Percentiles rank a stretch among this genome's conserved stretches.
phyloP scores from a whole-genome alignment of 2,888 invertebrate genomes.

The Ichneumoninae sp. region DNA sequence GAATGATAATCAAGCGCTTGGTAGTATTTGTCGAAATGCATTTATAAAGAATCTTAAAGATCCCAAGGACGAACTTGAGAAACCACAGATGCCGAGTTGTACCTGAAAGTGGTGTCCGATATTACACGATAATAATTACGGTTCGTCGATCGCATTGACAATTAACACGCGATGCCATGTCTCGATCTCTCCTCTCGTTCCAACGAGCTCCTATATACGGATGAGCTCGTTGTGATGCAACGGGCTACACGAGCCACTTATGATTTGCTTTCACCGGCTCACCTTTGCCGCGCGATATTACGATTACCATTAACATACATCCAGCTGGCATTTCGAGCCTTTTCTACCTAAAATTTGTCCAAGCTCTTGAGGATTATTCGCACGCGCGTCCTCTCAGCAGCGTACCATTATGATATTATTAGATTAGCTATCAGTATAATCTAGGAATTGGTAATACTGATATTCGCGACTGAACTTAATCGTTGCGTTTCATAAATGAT shows the following conservation, averaged over 20 bases:
- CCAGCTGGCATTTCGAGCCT: constrained; percentile 74
- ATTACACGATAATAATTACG: constrained; percentile 21
- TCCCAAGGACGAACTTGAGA: constrained; percentile 1
- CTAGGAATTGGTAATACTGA: background rate
- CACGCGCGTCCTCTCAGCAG: constrained; percentile 49
- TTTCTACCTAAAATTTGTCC: constrained; percentile 73
- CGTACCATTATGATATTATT: constrained; percentile 37
- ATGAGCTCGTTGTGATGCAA: constrained; percentile 60
- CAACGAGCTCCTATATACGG: constrained; percentile 31
- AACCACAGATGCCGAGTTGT: background rate
- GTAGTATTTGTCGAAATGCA: background rate
- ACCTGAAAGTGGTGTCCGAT: background rate
- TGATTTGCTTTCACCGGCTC: constrained; percentile 82
- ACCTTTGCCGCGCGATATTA: constrained; percentile 81
- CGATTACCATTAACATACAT: constrained; percentile 80
- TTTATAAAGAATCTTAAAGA: background rate
- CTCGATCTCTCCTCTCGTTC: constrained; percentile 39
- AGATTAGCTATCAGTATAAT: constrained; percentile 48
- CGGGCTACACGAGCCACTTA: constrained; percentile 66
- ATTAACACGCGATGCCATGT: constrained; percentile 49
- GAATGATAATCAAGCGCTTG: too few relatives aligned
- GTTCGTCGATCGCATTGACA: constrained; percentile 47
- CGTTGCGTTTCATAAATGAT: constrained; percentile 3
- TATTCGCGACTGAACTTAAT: background rate
- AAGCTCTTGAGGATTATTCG: constrained; percentile 58